Evolutionary conservation across 2,888 invertebrate species (phyloP).

Genomic region (Archaeoteleia sp.): DNA sequence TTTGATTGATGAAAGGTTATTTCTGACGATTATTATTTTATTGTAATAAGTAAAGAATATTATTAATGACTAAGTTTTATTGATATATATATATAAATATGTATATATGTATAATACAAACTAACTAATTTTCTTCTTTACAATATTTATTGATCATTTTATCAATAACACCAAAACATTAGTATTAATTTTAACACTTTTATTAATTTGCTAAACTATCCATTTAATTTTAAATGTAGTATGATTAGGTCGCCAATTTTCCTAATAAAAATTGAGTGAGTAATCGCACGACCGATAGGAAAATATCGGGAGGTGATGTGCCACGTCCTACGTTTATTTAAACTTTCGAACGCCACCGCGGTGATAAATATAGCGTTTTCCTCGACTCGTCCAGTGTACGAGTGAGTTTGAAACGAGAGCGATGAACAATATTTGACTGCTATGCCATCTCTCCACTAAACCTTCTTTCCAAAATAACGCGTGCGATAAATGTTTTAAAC

Average conservation of each 20-base stretch:
- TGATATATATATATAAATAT: too few species aligned
- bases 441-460: neutral
- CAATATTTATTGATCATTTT: too few species aligned
- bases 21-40: too few species aligned
- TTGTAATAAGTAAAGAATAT: too few species aligned
- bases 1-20: too few species aligned
- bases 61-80: too few species aligned
- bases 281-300: conserved; percentile 38
- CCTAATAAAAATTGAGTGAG: conserved; percentile 15
- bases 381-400: conserved; percentile 13
- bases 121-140: too few species aligned
- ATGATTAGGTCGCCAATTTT: too few species aligned
- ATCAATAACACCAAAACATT: too few species aligned
- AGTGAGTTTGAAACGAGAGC: conserved; percentile 3
- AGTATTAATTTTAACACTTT: conserved; percentile 1
- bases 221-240: conserved; percentile 42
- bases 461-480: neutral
- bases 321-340: conserved; percentile 37
- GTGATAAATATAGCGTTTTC: conserved; percentile 42
- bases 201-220: conserved; percentile 42
- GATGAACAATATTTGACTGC: conserved; percentile 15
- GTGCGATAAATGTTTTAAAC: too few species aligned
- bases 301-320: conserved; percentile 36
- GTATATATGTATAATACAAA: too few species aligned
- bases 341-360: conserved; percentile 37